Percentiles rank a stretch among this genome's conserved stretches.
These are phyloP conservation scores for Hippocampus zosterae DNA, from an alignment of 2,113 vertebrate genomes.

Conservation along the genomic window DNA sequence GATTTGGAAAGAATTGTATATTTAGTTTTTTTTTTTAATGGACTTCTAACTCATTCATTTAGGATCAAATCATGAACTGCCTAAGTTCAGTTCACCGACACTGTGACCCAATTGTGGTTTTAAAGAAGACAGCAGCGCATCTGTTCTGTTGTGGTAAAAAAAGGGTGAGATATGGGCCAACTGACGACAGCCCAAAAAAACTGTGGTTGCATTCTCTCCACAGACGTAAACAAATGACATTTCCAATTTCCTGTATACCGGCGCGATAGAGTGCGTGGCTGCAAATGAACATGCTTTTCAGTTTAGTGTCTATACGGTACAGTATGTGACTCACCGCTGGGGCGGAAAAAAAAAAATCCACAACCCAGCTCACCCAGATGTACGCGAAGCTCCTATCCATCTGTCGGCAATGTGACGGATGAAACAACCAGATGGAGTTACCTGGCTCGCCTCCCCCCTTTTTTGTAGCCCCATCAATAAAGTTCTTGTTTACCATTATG, in stretches of 20 bases:
- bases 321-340: slow-evolving; percentile 8
- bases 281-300: slow-evolving; percentile 4
- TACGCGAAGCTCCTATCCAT: slow-evolving; percentile 47
- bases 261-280: not conserved
- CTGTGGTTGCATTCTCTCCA: slow-evolving; percentile 53
- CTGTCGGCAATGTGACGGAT: slow-evolving; percentile 42
- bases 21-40: slow-evolving; percentile 23
- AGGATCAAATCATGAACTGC: slow-evolving; percentile 33
- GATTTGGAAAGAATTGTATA: slow-evolving; percentile 38
- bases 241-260: slow-evolving; percentile 63
- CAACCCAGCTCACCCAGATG: slow-evolving; percentile 23
- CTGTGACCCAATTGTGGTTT: slow-evolving; percentile 39
- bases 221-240: slow-evolving; percentile 69
- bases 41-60: not conserved
- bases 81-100: slow-evolving; percentile 12
- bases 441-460: slow-evolving; percentile 35
- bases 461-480: slow-evolving; percentile 34
- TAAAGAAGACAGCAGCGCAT: slow-evolving; percentile 31
- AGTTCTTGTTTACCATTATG: slow-evolving; percentile 58
- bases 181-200: slow-evolving; percentile 51
- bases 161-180: slow-evolving; percentile 52
- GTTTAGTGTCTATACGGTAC: slow-evolving; percentile 5
- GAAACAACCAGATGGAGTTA: slow-evolving; percentile 50
- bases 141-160: slow-evolving; percentile 52
- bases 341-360: no score